Evolutionary conservation across 2,888 invertebrate genomes (phyloP), one percentile per base, ranked within the genome.

Genomic region (Poecilus cupreus): DNA sequence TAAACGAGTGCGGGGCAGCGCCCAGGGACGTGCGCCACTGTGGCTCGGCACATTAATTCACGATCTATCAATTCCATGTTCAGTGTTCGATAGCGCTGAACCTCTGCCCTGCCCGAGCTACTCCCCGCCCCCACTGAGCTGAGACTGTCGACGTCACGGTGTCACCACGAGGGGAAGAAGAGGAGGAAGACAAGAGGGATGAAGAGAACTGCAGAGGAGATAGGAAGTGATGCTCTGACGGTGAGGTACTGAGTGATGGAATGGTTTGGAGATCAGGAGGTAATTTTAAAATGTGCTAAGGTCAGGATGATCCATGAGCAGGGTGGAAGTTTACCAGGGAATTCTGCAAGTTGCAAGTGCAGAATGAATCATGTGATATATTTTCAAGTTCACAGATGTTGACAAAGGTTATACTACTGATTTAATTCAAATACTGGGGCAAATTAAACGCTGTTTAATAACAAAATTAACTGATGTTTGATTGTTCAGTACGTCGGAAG

Each of bases 21-120:
- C 51, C 46, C 46, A 46, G 72, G 72, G 72, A 72, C 75, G 26
- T 20, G 46, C 46, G 22, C 22, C 46, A 13, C 72, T 46, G 22
- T 72, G 43, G 43, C 51, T 24, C 76, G 39, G 64, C 57, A 77
- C 77, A 77, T 77, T 77, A 77, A 77, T 77, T 77, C 64, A 60
- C 77, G 64, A 77, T 77, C 77, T 77, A 77, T 77, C 77, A 77
- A 77, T 77, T 64, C 77, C 39, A 26, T 51, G 51, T 51, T 51
- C 77, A 46, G 26, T 32, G 75, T 32, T 51, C 74, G 74, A 74
- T 74, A 49, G 74, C 72, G 24, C 49, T 16, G 26, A 32, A 75
- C 18, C 37, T 18, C 20, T 37, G 13, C 51, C 18, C 20, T 5
- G 2, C 13, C n/a, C 46, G 3, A 32, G 32, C 32, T n/a, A n/a